Conservation (phyloP, 2,888 invertebrate species). For the Silvanus unidentatus region DNA sequence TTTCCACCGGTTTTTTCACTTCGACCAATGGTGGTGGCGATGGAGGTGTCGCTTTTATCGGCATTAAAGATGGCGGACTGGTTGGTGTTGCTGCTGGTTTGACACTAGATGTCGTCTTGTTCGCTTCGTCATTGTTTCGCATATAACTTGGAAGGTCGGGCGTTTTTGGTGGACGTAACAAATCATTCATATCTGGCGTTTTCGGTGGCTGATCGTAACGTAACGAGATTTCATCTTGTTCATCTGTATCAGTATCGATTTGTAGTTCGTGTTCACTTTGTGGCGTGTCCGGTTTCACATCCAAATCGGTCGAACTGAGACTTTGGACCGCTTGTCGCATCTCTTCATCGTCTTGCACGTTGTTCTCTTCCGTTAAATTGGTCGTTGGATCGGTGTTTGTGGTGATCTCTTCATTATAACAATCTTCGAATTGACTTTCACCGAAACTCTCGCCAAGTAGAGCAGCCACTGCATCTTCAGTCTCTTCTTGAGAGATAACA, state of each 20-base stretch:
- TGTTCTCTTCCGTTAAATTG: conserved; percentile 59
- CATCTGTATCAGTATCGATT: conserved; percentile 82
- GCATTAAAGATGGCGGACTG: conserved; percentile 42
- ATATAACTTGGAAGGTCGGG: conserved; percentile 52
- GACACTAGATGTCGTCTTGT: conserved; percentile 3
- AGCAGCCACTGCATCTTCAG: conserved; percentile 87
- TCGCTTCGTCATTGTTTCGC: conserved; percentile 40
- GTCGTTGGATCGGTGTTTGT: conserved; percentile 46
- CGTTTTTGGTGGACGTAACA: conserved; percentile 52
- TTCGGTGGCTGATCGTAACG: conserved; percentile 47
- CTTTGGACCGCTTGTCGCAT: conserved; percentile 80
- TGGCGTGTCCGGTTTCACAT: conserved; percentile 77
- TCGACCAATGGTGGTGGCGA: conserved; percentile 10
- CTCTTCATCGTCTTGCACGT: conserved; percentile 80
- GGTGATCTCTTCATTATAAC: conserved; percentile 50
- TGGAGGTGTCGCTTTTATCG: conserved; percentile 32
- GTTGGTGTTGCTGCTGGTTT: conserved; percentile 15
- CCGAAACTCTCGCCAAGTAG: conserved; percentile 81
- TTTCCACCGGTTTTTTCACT: conserved; percentile 19
- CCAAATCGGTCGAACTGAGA: conserved; percentile 61
- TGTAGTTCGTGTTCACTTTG: conserved; percentile 77
- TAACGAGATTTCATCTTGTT: conserved; percentile 54
- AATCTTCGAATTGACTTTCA: conserved; percentile 53
- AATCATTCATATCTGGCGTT: conserved; percentile 48
- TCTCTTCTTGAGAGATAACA: conserved; percentile 86